A percentile compares a stretch with the other conserved stretches of the same genome.
phyloP scores from a whole-genome alignment of 2,888 invertebrate species.

The Hirtodrosophila confusa region DNA sequence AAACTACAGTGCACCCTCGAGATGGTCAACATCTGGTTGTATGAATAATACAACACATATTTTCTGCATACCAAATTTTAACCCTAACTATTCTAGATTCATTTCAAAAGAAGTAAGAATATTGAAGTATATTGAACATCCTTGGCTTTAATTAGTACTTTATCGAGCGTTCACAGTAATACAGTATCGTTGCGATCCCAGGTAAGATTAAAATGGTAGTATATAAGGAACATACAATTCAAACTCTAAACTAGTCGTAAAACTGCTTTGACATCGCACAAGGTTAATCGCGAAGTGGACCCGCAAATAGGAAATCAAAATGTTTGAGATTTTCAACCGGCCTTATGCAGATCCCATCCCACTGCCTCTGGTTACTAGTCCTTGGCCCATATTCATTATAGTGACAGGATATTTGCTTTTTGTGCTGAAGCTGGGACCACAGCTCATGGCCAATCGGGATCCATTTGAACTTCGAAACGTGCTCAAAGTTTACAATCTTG shows the following conservation, averaged over 20 bases:
- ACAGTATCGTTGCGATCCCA: no score
- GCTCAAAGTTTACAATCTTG: slow-evolving; percentile 45
- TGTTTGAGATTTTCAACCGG: slow-evolving; percentile 39
- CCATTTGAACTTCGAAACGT: slow-evolving; percentile 9
- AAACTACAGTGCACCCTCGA: no score
- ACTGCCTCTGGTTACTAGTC: slow-evolving; percentile 23
- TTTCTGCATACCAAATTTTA: no score
- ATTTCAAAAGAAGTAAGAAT: no score
- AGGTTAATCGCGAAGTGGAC: not conserved
- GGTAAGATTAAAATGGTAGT: no score
- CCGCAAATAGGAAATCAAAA: slow-evolving; percentile 3
- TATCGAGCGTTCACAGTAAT: no score
- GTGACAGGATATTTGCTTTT: slow-evolving; percentile 11
- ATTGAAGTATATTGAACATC: no score
- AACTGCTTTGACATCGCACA: not conserved
- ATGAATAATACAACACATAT: no score
- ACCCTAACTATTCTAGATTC: no score
- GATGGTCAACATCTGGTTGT: no score
- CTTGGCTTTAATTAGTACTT: no score
- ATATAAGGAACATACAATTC: not conserved
- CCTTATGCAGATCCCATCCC: slow-evolving; percentile 42
- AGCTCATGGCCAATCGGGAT: slow-evolving; percentile 14
- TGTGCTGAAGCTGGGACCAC: slow-evolving; percentile 25
- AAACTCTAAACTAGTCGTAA: slow-evolving; percentile 9
- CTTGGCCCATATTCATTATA: slow-evolving; percentile 9